Conservation (phyloP, 2,113 vertebrate species). For the Setophaga coronata region DNA sequence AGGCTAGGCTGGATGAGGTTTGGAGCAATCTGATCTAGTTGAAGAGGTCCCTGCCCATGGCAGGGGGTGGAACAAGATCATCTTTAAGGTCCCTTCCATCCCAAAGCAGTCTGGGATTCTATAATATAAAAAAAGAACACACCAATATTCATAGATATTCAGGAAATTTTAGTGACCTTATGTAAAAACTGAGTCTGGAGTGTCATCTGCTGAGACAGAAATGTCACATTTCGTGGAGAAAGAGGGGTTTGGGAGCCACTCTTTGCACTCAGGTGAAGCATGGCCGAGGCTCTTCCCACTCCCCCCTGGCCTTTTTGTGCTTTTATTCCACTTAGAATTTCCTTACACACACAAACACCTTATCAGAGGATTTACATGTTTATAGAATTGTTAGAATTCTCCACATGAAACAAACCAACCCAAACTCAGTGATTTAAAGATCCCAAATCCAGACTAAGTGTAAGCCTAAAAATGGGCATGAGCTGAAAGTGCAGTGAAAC, state of each 20-base stretch:
- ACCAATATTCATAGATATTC: not conserved
- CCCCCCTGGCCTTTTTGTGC: fast-evolving
- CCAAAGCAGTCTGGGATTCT: not conserved
- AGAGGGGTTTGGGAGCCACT: not conserved
- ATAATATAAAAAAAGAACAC: not conserved
- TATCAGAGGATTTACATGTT: not conserved
- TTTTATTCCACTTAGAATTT: not conserved
- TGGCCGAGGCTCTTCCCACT: not conserved
- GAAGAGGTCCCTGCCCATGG: not conserved
- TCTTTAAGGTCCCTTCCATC: not conserved
- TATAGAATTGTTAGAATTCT: not conserved
- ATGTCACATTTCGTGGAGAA: not conserved
- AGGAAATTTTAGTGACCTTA: not conserved
- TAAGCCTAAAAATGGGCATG: not conserved
- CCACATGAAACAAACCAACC: not conserved
- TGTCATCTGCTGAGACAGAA: not conserved
- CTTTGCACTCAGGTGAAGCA: not conserved
- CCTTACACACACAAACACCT: not conserved
- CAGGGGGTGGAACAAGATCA: fast-evolving
- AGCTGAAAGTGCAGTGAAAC: not conserved
- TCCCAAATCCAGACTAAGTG: not conserved
- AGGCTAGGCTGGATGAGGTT: not conserved
- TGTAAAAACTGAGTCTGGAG: not conserved
- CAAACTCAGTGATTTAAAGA: not conserved
- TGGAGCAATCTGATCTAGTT: not conserved